Evolutionary conservation across 2,888 invertebrate species (phyloP).

Genomic region (Pristionchus maxplancki): DNA sequence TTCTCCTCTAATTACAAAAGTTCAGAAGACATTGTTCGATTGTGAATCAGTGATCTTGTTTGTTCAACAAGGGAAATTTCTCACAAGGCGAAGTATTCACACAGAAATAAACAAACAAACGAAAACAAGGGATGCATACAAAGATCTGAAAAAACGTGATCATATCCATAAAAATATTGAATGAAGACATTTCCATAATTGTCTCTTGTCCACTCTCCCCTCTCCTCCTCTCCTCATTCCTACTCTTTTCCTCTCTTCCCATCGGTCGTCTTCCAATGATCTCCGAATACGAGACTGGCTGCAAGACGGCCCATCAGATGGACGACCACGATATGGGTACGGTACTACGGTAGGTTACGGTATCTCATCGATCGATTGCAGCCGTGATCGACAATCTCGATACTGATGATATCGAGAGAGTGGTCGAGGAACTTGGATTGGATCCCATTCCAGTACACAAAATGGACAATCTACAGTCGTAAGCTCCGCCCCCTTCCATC

Average conservation of each 20-base stretch:
- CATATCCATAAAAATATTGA: no score
- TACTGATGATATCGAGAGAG: neutral
- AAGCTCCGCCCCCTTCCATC: neutral
- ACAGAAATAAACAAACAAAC: neutral
- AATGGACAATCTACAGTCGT: neutral
- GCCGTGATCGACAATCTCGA: neutral
- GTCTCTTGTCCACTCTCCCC: no score
- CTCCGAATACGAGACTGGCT: neutral
- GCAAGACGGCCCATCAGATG: neutral
- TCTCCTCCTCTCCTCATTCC: no score
- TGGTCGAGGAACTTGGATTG: constrained; percentile 2
- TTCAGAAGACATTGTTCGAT: neutral
- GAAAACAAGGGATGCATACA: neutral
- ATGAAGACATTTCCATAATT: no score
- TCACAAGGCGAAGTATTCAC: neutral
- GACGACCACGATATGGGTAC: neutral
- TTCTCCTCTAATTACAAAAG: neutral
- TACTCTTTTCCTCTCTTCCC: neutral
- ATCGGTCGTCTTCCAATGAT: neutral
- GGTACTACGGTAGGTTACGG: neutral
- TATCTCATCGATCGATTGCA: neutral
- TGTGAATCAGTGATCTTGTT: neutral
- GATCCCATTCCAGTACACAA: neutral
- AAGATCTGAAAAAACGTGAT: neutral
- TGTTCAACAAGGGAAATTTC: neutral